Evolutionary conservation across 2,888 invertebrate genomes (phyloP), one percentile per base, ranked within the genome.

Genomic region (Scaeva pyrastri): DNA sequence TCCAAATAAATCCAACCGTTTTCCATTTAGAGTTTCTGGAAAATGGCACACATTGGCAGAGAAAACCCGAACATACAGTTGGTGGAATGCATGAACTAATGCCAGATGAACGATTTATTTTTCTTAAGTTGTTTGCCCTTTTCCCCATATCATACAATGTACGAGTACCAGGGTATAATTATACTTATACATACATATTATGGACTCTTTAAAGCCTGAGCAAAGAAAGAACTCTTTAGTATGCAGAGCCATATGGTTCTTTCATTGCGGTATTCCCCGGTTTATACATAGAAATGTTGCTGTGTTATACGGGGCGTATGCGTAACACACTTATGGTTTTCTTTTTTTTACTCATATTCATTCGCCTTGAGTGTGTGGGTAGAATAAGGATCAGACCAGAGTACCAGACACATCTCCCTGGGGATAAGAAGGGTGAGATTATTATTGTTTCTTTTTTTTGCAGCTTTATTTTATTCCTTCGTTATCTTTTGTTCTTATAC

Each of bases 51-150:
- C 10, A 62, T 43, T 39, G 5, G 23, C 14, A 52, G 14, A 70
- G 58, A 64, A 50, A 16, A 48, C n/a, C 6, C 60, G 12, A 60
- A 48, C 48, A 55, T 68, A n/a, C 12, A 68, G 50, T 68, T 19
- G 55, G 68, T 19, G 72, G 58, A 73, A 73, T 70, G 76, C 73
- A 82, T 48, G 64, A 48, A 68, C 78, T 81, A 82, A 82, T 79
- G 73, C 88, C 74, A 81, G 68, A 81, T 87, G 87, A 86, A 78
- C 80, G 88, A 88, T 88, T 87, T 87, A 84, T 88, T 80, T 88
- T 81, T 73, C 75, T 78, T 88, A 87, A 88, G 88, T 88, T 87
- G 88, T 88, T 88, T 88, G 78, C 48, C 48, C 36, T 70, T 21
- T n/a, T 26, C 23, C 14, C 14, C 60, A 4, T 19, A 6, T 19